phyloP scores from a whole-genome alignment of 1,140 invertebrate species.

The Cyrtorhinus lividipennis region DNA sequence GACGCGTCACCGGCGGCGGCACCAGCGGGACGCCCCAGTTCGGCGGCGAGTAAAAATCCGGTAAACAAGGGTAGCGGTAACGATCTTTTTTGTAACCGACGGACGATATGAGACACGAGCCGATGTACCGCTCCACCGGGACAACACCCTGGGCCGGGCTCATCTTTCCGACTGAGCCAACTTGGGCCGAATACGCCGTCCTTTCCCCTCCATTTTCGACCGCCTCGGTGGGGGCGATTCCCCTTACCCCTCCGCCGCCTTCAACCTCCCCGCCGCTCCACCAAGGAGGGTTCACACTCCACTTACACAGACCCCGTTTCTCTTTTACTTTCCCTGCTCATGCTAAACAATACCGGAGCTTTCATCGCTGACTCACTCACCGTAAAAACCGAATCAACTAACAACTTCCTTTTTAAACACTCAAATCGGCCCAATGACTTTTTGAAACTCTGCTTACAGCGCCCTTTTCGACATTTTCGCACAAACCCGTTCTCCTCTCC shows the following conservation, averaged over 20 bases:
- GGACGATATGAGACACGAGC: slow-evolving; percentile 44
- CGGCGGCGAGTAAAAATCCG: slow-evolving; percentile 19
- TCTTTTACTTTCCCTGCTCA: slow-evolving; percentile 4
- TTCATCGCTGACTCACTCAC: slow-evolving; percentile 2
- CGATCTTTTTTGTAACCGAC: slow-evolving; percentile 13
- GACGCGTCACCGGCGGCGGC: not conserved
- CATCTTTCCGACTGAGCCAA: slow-evolving; percentile 30
- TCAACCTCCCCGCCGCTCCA: not conserved
- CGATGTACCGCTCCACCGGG: slow-evolving; percentile 49
- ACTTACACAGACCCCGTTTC: slow-evolving; percentile 7
- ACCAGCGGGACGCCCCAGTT: not conserved
- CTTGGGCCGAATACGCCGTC: too few relatives aligned
- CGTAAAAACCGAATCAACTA: not conserved
- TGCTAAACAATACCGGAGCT: slow-evolving; percentile 7
- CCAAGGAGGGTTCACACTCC: slow-evolving; percentile 8
- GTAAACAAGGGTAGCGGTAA: slow-evolving; percentile 11
- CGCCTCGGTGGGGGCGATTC: not conserved
- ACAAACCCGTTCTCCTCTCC: too few relatives aligned
- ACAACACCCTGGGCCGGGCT: slow-evolving; percentile 41
- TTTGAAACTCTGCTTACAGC: not conserved
- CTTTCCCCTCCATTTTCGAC: too few relatives aligned
- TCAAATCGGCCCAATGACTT: not conserved
- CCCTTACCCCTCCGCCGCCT: not conserved
- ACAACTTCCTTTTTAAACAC: not conserved
- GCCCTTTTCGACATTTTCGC: not conserved